Evolutionary conservation across 2,113 vertebrate species (phyloP), one percentile per base, ranked within the genome.

Genomic region (Orthochromis malagaraziensis): DNA sequence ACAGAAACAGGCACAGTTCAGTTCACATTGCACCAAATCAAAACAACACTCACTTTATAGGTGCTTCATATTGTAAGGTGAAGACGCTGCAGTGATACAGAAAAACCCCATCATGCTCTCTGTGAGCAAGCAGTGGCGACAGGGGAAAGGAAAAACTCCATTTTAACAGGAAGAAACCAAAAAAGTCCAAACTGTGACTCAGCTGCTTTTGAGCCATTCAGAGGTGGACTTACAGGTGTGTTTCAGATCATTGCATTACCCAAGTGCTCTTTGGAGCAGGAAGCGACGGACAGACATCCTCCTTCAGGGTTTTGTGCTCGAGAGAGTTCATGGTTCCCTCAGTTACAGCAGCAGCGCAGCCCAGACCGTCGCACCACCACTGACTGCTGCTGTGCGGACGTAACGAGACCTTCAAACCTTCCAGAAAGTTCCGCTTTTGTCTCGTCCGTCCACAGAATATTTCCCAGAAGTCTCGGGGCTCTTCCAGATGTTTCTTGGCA

Each of bases 111-210:
- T 65, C 60, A 35, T 4, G 57, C 58, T 35, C 31, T 17, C 31
- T 63, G 58, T 35, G 31, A 35, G 31, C 53, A 54, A 10, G 21
- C 60, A 38, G 33, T 6, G 2, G 60, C 33, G 4, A 38, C 60
- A 65, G 60, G 1, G 33, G 33, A n/a, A 65, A 38, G 10, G 60
- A 65, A 65, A 38, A 65, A 13, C 60, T 65, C 19, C 0, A n/a
- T 65, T 65, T 65, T 65, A 65, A 38, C 60, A 13, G 33, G 60
- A 38, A 38, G 60, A 65, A 21, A 12, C 16, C 0, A 0, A 38
- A 33, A n/a, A 7, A 2, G 0, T n/a, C 2, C 60, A 7, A 0
- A 38, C 33, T 65, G 10, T 12, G 60, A 65, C 33, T 65, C 60
- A 38, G 33, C 33, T 1, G 1, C 60, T 38, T 38, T n/a, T 7